Evolutionary conservation across 2,797 vertebrate species (phyloP), one percentile per base, ranked within the genome.

Genomic region (Chloroceryle amazona): DNA sequence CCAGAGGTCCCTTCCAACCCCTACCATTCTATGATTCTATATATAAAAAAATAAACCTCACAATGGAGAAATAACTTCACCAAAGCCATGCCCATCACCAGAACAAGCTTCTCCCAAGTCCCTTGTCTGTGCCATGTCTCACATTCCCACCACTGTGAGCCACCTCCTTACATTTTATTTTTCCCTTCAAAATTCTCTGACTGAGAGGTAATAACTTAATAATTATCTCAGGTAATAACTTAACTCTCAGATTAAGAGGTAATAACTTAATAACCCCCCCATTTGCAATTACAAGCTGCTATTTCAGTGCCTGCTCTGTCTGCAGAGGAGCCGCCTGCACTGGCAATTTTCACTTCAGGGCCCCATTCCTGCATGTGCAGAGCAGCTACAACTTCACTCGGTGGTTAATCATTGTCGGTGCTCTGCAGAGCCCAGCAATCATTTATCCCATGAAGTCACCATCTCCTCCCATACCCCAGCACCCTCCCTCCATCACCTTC

Each of bases 361-460:
- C 2, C 52, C 63, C 18, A 7, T 60, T 78, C 41, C 76, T 60
- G 57, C 25, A 0, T 2, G 19, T 11, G 8, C 1, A 1, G 55
- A 81, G 76, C 60, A 61, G 66, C 23, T n/a, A 17, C 35, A 44
- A 89, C 82, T 79, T 57, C 0, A 0, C 52, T 21, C 5, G 2
- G 26, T 1, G 3, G 94, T 96, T 97, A 96, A 96, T 96, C 57
- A 96, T 96, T 96, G 75, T 11, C 3, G 5, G 81, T 13, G 78
- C 81, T 75, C 74, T 22, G 80, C 65, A 83, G 74, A 84, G 61
- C 70, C 58, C 42, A 22, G 47, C 39, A 58, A 84, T 82, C 79
- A 47, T 89, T 91, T 9, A 55, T 67, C 74, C 3, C 3, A 4
- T 11, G n/a, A n/a, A 89, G 15, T 26, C 49, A 41, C 37, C 13